These are phyloP conservation scores for Melangyna quadrimaculata DNA, from an alignment of 2,888 invertebrate species.

Conservation along the genomic window DNA sequence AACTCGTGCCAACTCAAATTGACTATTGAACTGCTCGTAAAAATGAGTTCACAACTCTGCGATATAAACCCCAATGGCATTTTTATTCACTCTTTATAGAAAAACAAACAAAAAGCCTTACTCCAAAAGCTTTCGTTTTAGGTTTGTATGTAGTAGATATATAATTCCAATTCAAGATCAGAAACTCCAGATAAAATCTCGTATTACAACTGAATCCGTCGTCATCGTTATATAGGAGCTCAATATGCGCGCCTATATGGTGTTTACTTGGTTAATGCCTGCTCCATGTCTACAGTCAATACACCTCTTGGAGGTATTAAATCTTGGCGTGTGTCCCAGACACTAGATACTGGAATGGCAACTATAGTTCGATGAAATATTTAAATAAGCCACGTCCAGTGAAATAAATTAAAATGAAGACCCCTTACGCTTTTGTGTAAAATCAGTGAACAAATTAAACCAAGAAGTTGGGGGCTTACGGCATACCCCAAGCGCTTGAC, in stretches of 20 bases:
- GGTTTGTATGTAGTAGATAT: no score
- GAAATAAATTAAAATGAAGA: background rate
- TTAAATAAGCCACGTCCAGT: slow-evolving; percentile 39
- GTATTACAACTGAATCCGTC: slow-evolving; percentile 54
- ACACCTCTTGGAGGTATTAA: slow-evolving; percentile 51
- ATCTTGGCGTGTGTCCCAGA: slow-evolving; percentile 51
- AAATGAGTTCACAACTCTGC: slow-evolving; percentile 40
- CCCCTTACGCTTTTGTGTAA: slow-evolving; percentile 23
- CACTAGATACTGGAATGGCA: slow-evolving; percentile 30
- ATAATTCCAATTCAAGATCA: slow-evolving; percentile 21
- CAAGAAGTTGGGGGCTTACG: slow-evolving; percentile 8
- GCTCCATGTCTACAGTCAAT: slow-evolving; percentile 43
- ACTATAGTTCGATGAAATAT: slow-evolving; percentile 39
- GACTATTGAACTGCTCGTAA: slow-evolving; percentile 23
- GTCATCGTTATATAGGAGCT: background rate
- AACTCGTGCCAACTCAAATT: slow-evolving; percentile 7
- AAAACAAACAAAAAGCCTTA: background rate
- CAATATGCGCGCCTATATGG: slow-evolving; percentile 31
- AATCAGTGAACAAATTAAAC: slow-evolving; percentile 62
- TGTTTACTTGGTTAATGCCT: slow-evolving; percentile 59
- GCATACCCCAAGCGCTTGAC: slow-evolving; percentile 25
- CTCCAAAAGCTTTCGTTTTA: slow-evolving; percentile 30
- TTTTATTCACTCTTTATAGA: slow-evolving; percentile 24
- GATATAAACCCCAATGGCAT: slow-evolving; percentile 32
- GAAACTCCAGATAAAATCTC: slow-evolving; percentile 44